A percentile compares a stretch with the other conserved stretches of the same genome.
Conservation (phyloP, 2,797 vertebrate species). For the Chelon auratus region DNA sequence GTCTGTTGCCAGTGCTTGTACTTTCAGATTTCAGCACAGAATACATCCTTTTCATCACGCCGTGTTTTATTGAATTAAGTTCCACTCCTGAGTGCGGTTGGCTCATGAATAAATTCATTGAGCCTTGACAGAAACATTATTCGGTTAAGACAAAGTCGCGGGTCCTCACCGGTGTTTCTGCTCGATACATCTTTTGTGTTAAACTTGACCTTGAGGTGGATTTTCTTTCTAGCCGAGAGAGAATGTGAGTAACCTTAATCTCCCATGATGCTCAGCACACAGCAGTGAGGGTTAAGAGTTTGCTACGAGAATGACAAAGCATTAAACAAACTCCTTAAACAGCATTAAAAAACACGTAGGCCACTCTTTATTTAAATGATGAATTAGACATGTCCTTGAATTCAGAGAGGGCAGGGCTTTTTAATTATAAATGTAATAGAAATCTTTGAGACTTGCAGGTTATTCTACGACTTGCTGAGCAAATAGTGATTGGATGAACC, state of each 20-base stretch:
- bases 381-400: background rate
- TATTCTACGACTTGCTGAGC: too few species aligned
- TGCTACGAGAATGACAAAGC: constrained; percentile 25
- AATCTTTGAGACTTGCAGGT: too few species aligned
- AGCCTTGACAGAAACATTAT: constrained; percentile 3
- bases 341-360: too few species aligned
- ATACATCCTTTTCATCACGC: background rate
- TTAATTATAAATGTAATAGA: too few species aligned
- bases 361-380: too few species aligned
- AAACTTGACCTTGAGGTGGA: constrained; percentile 19
- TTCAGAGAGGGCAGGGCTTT: background rate
- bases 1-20: too few species aligned
- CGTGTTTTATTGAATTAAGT: background rate
- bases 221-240: constrained; percentile 27
- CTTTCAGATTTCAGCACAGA: too few species aligned
- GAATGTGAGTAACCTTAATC: constrained; percentile 25
- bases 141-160: background rate
- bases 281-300: constrained; percentile 27
- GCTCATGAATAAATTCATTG: constrained; percentile 27
- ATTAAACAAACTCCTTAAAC: constrained; percentile 12
- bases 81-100: background rate
- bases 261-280: constrained; percentile 40
- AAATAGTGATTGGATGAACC: background rate
- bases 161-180: constrained; percentile 1
- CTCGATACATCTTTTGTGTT: background rate